Percentiles rank a stretch among this genome's conserved stretches.
phyloP scores from a whole-genome alignment of 2,797 vertebrate species.

The Parauchenoglanis ngamensis region DNA sequence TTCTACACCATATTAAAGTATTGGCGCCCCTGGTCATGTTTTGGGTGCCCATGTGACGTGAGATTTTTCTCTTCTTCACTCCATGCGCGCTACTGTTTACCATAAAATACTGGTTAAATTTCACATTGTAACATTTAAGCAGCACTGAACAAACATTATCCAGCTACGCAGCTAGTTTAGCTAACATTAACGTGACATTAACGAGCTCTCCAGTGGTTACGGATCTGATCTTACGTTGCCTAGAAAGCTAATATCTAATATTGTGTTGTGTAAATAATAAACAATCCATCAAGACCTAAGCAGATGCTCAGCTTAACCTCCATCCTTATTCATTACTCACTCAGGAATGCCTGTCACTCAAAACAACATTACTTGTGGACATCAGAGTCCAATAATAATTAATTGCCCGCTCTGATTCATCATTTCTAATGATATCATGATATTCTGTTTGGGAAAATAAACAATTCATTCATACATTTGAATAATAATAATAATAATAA shows the following conservation, averaged over 20 bases:
- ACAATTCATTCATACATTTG: no score
- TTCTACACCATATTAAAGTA: neutral
- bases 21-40: neutral
- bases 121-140: neutral
- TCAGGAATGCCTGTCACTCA: neutral
- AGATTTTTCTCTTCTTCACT: neutral
- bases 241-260: no score
- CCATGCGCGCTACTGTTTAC: neutral
- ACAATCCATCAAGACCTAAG: neutral
- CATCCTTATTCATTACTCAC: neutral
- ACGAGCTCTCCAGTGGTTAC: no score
- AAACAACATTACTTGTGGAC: neutral
- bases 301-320: neutral
- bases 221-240: no score
- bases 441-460: no score
- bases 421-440: no score
- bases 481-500: no score
- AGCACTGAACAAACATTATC: neutral
- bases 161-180: neutral
- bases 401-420: neutral
- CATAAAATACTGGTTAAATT: neutral
- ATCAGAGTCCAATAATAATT: no score
- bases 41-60: neutral
- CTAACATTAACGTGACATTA: neutral
- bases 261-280: neutral